Evolutionary conservation across 1,140 invertebrate genomes (phyloP).

Genomic region (Fopius arisanus): DNA sequence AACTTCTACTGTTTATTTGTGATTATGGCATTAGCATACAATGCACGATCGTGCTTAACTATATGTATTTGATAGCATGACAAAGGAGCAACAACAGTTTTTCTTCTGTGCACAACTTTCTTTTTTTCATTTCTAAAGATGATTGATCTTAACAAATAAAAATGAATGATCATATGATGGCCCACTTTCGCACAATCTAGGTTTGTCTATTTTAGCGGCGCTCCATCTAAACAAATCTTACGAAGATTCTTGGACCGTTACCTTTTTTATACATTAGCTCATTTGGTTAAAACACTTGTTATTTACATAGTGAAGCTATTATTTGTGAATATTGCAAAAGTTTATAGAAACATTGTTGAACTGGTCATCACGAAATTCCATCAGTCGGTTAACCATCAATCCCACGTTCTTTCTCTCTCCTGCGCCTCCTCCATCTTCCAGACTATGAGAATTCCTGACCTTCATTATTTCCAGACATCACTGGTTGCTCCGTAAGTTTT

Average conservation of each 20-base stretch:
- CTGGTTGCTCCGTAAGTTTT: background rate
- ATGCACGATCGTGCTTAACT: conserved; percentile 42
- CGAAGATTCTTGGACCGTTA: too few relatives aligned
- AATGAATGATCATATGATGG: too few relatives aligned
- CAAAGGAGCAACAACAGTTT: conserved; percentile 22
- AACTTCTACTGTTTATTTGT: conserved; percentile 36
- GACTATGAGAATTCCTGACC: conserved; percentile 31
- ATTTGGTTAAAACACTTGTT: too few relatives aligned
- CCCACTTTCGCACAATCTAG: too few relatives aligned
- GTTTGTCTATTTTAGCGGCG: too few relatives aligned
- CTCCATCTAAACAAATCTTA: too few relatives aligned
- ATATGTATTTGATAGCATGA: conserved; percentile 31
- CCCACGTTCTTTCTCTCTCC: background rate
- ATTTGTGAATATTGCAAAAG: background rate
- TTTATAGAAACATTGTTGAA: background rate
- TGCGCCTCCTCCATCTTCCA: background rate
- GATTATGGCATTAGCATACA: conserved; percentile 53
- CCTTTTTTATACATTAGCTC: too few relatives aligned
- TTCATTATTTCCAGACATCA: conserved; percentile 31
- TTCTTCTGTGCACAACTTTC: background rate
- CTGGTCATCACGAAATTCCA: conserved; percentile 21
- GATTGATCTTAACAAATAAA: too few relatives aligned
- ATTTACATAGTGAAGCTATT: background rate
- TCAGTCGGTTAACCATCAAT: conserved; percentile 44
- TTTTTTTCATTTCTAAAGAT: too few relatives aligned